A percentile compares a stretch with the other conserved stretches of the same genome.
phyloP scores from a whole-genome alignment of 2,113 vertebrate species.

The Coreoperca whiteheadi region DNA sequence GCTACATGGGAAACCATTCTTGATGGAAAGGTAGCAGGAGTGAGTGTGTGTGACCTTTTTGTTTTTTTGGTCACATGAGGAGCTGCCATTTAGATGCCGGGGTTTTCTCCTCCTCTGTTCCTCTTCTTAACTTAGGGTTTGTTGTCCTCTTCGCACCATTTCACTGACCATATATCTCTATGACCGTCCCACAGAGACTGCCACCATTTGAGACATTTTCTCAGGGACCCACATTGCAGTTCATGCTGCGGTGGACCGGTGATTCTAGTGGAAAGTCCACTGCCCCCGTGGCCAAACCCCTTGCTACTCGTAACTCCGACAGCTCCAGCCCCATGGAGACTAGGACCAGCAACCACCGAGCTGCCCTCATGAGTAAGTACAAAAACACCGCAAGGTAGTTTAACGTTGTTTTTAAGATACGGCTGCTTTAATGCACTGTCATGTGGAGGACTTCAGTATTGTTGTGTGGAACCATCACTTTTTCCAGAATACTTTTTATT shows the following conservation, averaged over 20 bases:
- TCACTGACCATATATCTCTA: not conserved
- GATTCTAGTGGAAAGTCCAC: slow-evolving; percentile 94
- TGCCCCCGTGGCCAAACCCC: slow-evolving; percentile 94
- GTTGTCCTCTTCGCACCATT: not conserved
- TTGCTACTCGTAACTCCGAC: slow-evolving; percentile 96
- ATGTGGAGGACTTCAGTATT: not conserved
- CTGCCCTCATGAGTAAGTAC: slow-evolving; percentile 90
- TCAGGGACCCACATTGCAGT: slow-evolving; percentile 99
- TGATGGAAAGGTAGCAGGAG: slow-evolving; percentile 91
- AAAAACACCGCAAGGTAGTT: not conserved
- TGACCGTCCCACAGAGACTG: slow-evolving; percentile 85
- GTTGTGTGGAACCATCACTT: not conserved
- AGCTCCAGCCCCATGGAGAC: slow-evolving; percentile 90
- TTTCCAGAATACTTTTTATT: not conserved
- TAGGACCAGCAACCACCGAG: slow-evolving; percentile 91
- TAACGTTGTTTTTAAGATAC: not conserved
- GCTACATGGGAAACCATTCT: slow-evolving; percentile 99
- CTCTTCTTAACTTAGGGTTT: not conserved
- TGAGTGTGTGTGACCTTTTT: not conserved
- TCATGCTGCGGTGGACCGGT: slow-evolving; percentile 96
- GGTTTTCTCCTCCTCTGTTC: too few relatives aligned
- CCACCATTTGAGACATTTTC: slow-evolving; percentile 99
- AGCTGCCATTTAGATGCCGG: not conserved
- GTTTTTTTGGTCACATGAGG: not conserved
- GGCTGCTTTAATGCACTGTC: not conserved